Evolutionary conservation across 2,113 vertebrate genomes (phyloP).

Genomic region (Phrynosoma blainvillii): DNA sequence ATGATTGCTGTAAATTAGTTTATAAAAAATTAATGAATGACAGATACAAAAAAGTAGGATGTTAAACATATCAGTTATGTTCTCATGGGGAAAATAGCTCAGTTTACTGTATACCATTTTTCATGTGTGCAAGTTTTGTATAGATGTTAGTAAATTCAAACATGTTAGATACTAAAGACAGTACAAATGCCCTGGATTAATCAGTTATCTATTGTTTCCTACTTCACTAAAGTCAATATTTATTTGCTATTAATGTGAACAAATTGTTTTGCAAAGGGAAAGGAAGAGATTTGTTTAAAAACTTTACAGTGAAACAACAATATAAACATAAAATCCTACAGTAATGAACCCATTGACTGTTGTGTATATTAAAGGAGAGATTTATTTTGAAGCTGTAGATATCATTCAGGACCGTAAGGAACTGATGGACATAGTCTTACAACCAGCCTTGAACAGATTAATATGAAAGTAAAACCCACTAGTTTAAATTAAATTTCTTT

Average conservation of each 20-base stretch:
- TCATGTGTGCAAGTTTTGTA: conserved; percentile 40
- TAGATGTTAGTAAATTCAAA: conserved; percentile 44
- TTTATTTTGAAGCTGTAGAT: conserved; percentile 43
- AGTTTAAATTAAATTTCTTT: neutral
- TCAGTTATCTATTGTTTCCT: neutral
- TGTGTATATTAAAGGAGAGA: conserved; percentile 42
- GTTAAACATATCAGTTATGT: conserved; percentile 54
- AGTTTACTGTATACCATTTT: conserved; percentile 55
- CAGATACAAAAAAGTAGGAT: neutral
- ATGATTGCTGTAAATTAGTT: conserved; percentile 15
- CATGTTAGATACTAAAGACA: conserved; percentile 41
- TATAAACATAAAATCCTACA: conserved; percentile 71
- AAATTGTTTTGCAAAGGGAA: conserved; percentile 46
- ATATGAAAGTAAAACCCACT: neutral
- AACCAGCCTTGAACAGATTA: neutral
- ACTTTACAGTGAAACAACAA: conserved; percentile 60
- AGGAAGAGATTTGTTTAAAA: conserved; percentile 42
- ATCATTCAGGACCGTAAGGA: neutral
- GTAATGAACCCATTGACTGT: conserved; percentile 62
- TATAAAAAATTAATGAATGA: conserved; percentile 1
- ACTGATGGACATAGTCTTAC: conserved; percentile 16
- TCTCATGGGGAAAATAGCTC: conserved; percentile 54
- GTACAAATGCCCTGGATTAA: conserved; percentile 27
- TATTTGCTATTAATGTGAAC: conserved; percentile 59
- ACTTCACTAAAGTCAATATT: conserved; percentile 62